A percentile compares a stretch with the other conserved stretches of the same genome.
phyloP scores from a whole-genome alignment of 2,113 vertebrate species.

The Raja brachyura region DNA sequence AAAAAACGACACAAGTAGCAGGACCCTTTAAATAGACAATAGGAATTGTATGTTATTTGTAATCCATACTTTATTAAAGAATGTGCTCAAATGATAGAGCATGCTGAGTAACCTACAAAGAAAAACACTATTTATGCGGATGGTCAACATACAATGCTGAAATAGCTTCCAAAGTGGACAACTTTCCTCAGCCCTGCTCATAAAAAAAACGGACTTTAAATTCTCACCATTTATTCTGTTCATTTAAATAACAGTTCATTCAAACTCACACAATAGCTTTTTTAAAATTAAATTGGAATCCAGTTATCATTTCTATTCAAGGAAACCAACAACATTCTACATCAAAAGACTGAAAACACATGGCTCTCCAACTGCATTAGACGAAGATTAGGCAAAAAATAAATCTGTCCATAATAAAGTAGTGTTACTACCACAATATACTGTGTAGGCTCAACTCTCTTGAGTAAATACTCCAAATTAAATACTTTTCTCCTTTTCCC shows the following conservation, averaged over 20 bases:
- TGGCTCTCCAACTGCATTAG: not conserved
- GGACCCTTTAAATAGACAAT: conserved; percentile 64
- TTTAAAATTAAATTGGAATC: not conserved
- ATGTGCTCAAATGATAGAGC: not conserved
- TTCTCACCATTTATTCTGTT: not conserved
- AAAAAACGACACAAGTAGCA: conserved; percentile 78
- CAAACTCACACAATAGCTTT: not conserved
- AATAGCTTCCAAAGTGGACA: not conserved
- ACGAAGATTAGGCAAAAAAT: not conserved
- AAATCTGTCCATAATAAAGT: not conserved
- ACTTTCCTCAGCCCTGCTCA: not conserved
- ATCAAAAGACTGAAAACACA: not conserved
- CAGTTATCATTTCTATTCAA: not conserved
- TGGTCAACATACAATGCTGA: not conserved
- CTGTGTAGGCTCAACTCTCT: not conserved
- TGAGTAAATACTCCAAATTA: no score
- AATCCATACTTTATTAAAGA: not conserved
- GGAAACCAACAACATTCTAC: not conserved
- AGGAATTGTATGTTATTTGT: conserved; percentile 21
- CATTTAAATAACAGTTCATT: not conserved
- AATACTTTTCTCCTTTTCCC: no score
- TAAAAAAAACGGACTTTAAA: not conserved
- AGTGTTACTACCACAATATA: not conserved
- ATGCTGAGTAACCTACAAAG: not conserved
- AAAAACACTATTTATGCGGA: not conserved